Base-by-base conservation (phyloP, 2,888 invertebrate species). In the Caenorhabditis auriculariae region DNA sequence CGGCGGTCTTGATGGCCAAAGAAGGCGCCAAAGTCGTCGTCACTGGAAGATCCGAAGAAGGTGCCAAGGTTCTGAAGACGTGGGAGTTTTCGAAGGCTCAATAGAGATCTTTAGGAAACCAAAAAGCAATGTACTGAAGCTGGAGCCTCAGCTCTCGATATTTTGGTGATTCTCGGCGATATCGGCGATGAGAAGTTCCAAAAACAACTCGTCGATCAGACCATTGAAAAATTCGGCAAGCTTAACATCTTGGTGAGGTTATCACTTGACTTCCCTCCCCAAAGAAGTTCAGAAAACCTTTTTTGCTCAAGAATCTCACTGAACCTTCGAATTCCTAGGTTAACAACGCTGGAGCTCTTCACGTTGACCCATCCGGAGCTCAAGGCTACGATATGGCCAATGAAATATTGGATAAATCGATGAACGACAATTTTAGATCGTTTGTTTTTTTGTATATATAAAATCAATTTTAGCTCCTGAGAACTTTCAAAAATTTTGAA, bases 1-100 rank as follows among this genome's bases (percentile, higher is more conserved):
- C 65, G 2, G 71, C 71, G 2, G 32, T 55, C 27, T 21, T 57
- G 9, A 58, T 71, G 26, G 60, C 64, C 15, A 19, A 49, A 27
- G 55, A 57, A 41, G 68, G 64, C n/a, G 63, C 64, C 0, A 56
- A 58, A 42, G 54, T 71, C 3, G 60, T 64, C 23, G 49, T 71
- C 17, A 64, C 64, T 17, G 71, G 71, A 49, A 49, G 68, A 23
- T 59, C 45, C 49, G 49, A 39, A 9, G 49, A 52, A 28, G 42
- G 54, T 23, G 54, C 67, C 12, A 56, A 60, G 49, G 53, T 58
- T 5, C 3, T n/a, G 21, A 26, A n/a, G n/a, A 44, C 41, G 21
- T 7, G 21, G n/a, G 32, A 47, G 7, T 19, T 7, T 26, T n/a
- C 12, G 12, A 35, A 47, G 15, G n/a, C 32, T 6, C 7, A 4